Percentiles rank a stretch among this genome's conserved stretches.
Evolutionary conservation across 2,113 vertebrate genomes (phyloP).

Genomic region (Microcebus griseorufus): DNA sequence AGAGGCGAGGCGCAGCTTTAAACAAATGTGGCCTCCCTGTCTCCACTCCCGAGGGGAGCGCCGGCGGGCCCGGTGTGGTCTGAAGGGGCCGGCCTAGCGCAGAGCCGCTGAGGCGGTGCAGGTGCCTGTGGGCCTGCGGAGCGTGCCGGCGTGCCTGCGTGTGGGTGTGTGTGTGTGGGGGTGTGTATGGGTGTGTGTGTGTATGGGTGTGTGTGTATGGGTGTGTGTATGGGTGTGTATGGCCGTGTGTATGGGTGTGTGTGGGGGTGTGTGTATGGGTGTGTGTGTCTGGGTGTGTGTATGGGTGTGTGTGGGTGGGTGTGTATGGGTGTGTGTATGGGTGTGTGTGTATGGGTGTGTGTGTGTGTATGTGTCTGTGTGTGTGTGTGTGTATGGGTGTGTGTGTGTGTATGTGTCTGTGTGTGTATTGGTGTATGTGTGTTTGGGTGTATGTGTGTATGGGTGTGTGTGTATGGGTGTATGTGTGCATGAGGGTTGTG

Average conservation of each 20-base stretch:
- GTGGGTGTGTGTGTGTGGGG: too few relatives aligned
- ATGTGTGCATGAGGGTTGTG: background rate
- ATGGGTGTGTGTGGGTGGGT: too few relatives aligned
- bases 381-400: too few relatives aligned
- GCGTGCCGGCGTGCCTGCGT: background rate
- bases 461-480: too few relatives aligned
- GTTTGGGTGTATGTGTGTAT: too few relatives aligned
- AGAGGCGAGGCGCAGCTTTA: background rate
- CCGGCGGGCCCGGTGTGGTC: background rate
- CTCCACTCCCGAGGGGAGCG: background rate
- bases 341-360: too few relatives aligned
- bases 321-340: background rate
- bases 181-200: too few relatives aligned
- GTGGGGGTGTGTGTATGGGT: background rate
- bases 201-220: background rate
- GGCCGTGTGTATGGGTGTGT: background rate
- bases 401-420: too few relatives aligned
- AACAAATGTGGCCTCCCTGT: background rate
- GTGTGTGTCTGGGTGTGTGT: background rate
- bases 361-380: too few relatives aligned
- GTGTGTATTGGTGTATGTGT: too few relatives aligned
- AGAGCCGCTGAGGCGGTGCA: fast-evolving
- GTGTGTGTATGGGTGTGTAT: background rate
- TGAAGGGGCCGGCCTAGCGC: background rate
- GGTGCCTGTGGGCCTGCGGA: background rate